Evolutionary conservation across 2,797 vertebrate species (phyloP), one percentile per base, ranked within the genome.

Genomic region (Neosilurus hyrtlii): DNA sequence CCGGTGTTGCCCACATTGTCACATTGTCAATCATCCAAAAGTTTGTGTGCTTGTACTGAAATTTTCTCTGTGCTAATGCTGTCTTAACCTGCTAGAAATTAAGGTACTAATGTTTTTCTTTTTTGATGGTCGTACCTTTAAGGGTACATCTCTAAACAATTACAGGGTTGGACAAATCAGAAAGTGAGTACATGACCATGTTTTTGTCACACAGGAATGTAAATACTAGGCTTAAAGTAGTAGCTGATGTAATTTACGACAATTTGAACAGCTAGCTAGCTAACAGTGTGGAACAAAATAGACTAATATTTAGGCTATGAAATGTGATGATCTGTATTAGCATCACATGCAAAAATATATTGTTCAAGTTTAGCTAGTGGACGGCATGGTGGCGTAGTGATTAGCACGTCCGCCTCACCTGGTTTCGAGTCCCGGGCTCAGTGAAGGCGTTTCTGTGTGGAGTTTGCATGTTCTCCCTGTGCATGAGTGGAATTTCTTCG

Each of bases 1-100:
- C 22, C 16, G 14, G 37, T 14, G 6, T 51, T 73, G 51, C 15
- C 43, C n/a, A 30, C 18, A 65, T 3, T 65, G 61, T 30, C n/a
- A 30, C 30, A 30, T 30, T 30, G 30, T 30, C 30, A 30, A 30
- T 14, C 35, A 18, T 49, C 9, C 9, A 22, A 22, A 75, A 0
- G 10, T 49, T 62, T 77, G 35, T 62, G 12, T 51, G 59, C 14
- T 63, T 16, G 22, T 63, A 63, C 74, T 49, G 22, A 49, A n/a
- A 4, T 62, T 12, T 59, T 59, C 9, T 30, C 15, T 56, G 24
- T 26, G 52, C 26, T 26, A 75, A 59, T 35, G 26, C 30, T 37
- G 4, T 75, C 9, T 75, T 56, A 74, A 56, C 24, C 52, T 74
- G 52, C 71, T 20, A 56, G 72, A 75, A 57, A 76, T 9, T 35